phyloP scores from a whole-genome alignment of 2,797 vertebrate species.

The Propithecus perrieri region DNA sequence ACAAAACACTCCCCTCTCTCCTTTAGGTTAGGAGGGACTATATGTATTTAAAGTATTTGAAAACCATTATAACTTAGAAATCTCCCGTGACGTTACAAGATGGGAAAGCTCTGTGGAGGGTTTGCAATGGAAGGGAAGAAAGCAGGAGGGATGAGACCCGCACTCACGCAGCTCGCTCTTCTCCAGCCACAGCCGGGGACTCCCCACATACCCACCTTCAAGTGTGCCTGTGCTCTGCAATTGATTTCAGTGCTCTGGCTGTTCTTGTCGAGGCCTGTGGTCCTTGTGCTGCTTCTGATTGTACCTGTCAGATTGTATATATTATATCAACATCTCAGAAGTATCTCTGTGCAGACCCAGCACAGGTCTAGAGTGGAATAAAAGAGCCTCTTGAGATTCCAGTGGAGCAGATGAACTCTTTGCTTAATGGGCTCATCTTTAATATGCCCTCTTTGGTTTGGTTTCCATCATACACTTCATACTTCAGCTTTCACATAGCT shows the following conservation, averaged over 20 bases:
- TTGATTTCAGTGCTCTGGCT: neutral
- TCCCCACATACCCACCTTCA: neutral
- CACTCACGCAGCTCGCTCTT: neutral
- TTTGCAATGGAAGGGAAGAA: neutral
- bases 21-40: conserved; percentile 49
- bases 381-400: neutral
- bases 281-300: neutral
- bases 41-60: conserved; percentile 48
- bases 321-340: neutral
- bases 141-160: neutral
- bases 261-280: neutral
- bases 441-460: neutral
- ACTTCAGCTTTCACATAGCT: neutral
- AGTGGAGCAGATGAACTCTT: neutral
- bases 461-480: neutral
- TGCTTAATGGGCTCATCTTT: neutral
- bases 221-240: neutral
- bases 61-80: conserved; percentile 53
- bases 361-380: neutral
- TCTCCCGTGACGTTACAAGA: conserved; percentile 9
- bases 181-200: neutral
- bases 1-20: conserved; percentile 20
- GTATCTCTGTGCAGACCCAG: neutral
- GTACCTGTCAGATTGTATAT: neutral
- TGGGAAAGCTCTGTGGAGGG: neutral